phyloP scores from a whole-genome alignment of 2,888 invertebrate species.

The Drosophila stalkeri region DNA sequence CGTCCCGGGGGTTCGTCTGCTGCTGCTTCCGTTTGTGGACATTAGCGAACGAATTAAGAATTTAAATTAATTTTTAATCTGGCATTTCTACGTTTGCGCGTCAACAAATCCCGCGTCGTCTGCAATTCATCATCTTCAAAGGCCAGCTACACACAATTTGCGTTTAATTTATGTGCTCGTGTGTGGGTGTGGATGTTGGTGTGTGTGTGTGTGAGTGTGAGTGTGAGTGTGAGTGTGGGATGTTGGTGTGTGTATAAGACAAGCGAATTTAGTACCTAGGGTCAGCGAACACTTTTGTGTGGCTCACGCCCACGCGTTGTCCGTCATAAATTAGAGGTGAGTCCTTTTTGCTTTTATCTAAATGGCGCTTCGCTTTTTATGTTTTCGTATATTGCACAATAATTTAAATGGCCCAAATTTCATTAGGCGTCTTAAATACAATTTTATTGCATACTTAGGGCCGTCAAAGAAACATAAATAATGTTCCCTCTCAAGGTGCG shows the following conservation, averaged over 20 bases:
- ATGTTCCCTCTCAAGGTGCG: conserved; percentile 14
- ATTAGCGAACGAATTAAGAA: conserved; percentile 64
- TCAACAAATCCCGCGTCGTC: conserved; percentile 15
- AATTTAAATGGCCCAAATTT: conserved; percentile 69
- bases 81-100: conserved; percentile 21
- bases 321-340: conserved; percentile 68
- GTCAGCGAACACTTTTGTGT: conserved; percentile 18
- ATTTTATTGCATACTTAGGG: conserved; percentile 71
- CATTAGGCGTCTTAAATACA: conserved; percentile 59
- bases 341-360: conserved; percentile 61
- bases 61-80: conserved; percentile 76
- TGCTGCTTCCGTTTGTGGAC: conserved; percentile 33
- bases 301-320: conserved; percentile 28
- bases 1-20: neutral
- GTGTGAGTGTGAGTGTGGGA: neutral
- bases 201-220: conserved; percentile 17
- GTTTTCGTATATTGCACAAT: conserved; percentile 50
- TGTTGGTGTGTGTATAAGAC: conserved; percentile 29
- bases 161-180: conserved; percentile 66
- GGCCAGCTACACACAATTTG: conserved; percentile 67
- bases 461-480: conserved; percentile 38
- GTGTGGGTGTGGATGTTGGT: conserved; percentile 12
- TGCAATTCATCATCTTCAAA: conserved; percentile 72
- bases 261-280: conserved; percentile 33
- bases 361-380: conserved; percentile 45